Evolutionary conservation across 92 coral and sea anemone species (phyloP).

Genomic region (Muricea muricata): DNA sequence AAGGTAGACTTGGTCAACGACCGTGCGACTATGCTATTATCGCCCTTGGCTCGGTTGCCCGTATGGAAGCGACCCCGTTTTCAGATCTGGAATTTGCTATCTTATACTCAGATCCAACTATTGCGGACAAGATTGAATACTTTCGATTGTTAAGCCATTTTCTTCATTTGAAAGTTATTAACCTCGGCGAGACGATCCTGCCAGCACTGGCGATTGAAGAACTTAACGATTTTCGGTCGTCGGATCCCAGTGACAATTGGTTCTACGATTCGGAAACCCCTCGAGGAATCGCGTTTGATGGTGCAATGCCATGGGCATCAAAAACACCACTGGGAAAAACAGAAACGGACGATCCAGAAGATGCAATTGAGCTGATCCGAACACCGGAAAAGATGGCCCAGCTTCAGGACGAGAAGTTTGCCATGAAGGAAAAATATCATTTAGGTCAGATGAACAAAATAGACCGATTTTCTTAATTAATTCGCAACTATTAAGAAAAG

Average conservation of each 20-base stretch:
- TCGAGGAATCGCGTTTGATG: conserved; percentile 31
- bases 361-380: conserved; percentile 33
- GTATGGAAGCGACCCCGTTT: conserved; percentile 33
- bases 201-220: too few species aligned
- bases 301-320: conserved; percentile 46
- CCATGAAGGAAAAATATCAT: conserved; percentile 24
- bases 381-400: conserved; percentile 37
- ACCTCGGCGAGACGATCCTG: conserved; percentile 19
- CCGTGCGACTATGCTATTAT: conserved; percentile 25
- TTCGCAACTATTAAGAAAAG: neutral
- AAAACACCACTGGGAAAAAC: conserved; percentile 25
- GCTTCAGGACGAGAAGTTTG: conserved; percentile 16
- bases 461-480: neutral
- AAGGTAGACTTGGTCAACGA: neutral
- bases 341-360: conserved; percentile 13
- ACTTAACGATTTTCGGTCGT: too few species aligned
- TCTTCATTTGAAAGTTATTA: conserved; percentile 24
- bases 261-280: conserved; percentile 13
- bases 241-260: too few species aligned
- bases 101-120: neutral
- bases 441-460: neutral
- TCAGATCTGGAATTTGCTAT: conserved; percentile 35
- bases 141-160: conserved; percentile 11
- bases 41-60: conserved; percentile 31
- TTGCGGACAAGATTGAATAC: conserved; percentile 5